Conservation (phyloP, 2,113 vertebrate species). For the Chitala chitala region DNA sequence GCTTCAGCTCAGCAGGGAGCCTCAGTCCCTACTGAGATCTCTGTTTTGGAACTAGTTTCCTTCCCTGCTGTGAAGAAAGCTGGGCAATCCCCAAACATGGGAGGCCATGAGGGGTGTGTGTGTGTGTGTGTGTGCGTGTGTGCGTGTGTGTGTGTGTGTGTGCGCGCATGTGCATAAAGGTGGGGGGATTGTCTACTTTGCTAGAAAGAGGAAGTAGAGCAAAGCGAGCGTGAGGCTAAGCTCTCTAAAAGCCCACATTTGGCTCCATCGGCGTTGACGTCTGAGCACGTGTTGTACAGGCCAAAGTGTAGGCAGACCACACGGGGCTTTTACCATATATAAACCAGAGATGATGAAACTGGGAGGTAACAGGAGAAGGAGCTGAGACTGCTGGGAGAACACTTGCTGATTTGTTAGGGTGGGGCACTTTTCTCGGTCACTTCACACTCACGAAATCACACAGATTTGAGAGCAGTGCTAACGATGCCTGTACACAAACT, state of each 20-base stretch:
- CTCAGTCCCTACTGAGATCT: not conserved
- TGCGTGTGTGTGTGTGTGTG: too few relatives aligned
- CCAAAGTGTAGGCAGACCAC: not conserved
- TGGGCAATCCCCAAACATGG: not conserved
- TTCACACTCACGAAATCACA: not conserved
- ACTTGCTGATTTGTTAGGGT: not conserved
- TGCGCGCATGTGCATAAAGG: too few relatives aligned
- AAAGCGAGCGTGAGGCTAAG: not conserved
- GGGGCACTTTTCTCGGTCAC: constrained; percentile 42
- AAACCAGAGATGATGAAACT: constrained; percentile 56
- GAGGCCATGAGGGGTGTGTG: not conserved
- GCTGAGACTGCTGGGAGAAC: constrained; percentile 23
- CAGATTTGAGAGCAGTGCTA: not conserved
- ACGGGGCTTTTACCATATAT: constrained; percentile 27
- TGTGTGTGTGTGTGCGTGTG: too few relatives aligned
- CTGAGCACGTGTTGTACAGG: not conserved
- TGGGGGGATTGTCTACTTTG: not conserved
- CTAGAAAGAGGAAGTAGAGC: not conserved
- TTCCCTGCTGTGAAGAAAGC: not conserved
- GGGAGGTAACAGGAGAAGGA: constrained; percentile 51
- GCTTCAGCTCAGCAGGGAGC: not conserved
- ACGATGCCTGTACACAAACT: not conserved
- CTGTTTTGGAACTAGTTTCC: not conserved
- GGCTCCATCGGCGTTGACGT: not conserved
- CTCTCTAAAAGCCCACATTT: not conserved